phyloP scores from a whole-genome alignment of 2,888 invertebrate species.

The Spilosoma lubricipeda region DNA sequence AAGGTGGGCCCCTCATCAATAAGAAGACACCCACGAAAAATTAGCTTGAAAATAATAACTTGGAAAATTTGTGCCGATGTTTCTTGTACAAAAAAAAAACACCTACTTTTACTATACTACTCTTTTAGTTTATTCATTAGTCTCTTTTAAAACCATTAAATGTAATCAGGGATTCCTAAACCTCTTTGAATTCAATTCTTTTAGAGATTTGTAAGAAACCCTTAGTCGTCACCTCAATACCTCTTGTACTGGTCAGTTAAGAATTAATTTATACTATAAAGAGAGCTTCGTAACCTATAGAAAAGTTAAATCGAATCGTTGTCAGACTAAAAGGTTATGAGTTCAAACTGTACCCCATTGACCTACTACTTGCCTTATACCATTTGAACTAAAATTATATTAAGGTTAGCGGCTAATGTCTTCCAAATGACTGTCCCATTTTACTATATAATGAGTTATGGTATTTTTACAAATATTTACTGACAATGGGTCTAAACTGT shows the following conservation, averaged over 20 bases:
- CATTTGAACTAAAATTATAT: constrained; percentile 1
- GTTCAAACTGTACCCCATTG: background rate
- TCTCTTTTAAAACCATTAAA: background rate
- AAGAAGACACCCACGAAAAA: too few species aligned
- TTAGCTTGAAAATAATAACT: too few species aligned
- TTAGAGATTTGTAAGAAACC: too few species aligned
- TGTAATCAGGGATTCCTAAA: too few species aligned
- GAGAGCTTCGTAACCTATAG: background rate
- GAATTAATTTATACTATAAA: background rate
- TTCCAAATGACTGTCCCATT: background rate
- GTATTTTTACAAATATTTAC: background rate
- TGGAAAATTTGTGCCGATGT: too few species aligned
- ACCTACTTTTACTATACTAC: too few species aligned
- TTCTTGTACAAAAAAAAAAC: too few species aligned
- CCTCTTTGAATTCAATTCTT: too few species aligned
- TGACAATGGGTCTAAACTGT: too few species aligned
- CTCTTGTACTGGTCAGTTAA: background rate
- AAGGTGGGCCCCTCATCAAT: too few species aligned
- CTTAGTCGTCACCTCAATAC: too few species aligned
- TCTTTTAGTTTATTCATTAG: background rate
- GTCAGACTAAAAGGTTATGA: background rate
- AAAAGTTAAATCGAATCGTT: too few species aligned
- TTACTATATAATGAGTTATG: background rate
- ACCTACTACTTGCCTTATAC: background rate
- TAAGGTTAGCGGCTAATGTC: background rate